A percentile compares a stretch with the other conserved stretches of the same genome.
Evolutionary conservation across 2,113 vertebrate genomes (phyloP).

Genomic region (Stigmatopora argus): DNA sequence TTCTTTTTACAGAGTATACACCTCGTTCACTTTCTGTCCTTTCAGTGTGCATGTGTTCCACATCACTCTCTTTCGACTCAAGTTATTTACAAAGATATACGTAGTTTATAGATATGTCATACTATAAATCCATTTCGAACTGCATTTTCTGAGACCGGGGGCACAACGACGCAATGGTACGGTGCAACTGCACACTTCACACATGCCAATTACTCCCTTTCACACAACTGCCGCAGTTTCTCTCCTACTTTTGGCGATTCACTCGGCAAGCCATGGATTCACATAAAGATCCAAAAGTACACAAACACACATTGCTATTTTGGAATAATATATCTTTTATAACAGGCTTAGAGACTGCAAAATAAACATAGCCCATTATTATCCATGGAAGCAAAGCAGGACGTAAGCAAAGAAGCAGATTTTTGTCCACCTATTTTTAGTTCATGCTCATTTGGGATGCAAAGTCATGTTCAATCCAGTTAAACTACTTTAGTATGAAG

Average conservation of each 20-base stretch:
- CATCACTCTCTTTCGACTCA: too few relatives aligned
- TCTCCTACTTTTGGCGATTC: constrained; percentile 24
- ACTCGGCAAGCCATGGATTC: constrained; percentile 38
- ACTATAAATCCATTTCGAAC: too few relatives aligned
- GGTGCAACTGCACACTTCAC: too few relatives aligned
- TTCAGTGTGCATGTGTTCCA: too few relatives aligned
- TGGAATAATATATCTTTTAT: constrained; percentile 58
- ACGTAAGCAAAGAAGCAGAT: neutral
- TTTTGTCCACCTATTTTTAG: constrained; percentile 1
- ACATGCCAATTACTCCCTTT: too few relatives aligned
- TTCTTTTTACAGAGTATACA: too few relatives aligned
- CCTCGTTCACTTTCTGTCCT: too few relatives aligned
- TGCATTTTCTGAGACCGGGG: too few relatives aligned
- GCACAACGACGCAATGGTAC: too few relatives aligned
- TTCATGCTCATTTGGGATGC: neutral
- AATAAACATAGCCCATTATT: constrained; percentile 22
- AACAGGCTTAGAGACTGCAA: constrained; percentile 49
- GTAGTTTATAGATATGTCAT: too few relatives aligned
- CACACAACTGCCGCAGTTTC: too few relatives aligned
- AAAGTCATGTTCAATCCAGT: constrained; percentile 2
- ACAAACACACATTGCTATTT: constrained; percentile 39
- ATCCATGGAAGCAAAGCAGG: constrained; percentile 20
- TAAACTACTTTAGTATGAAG: neutral
- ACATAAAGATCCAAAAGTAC: constrained; percentile 47
- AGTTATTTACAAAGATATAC: too few relatives aligned